A percentile compares a stretch with the other conserved stretches of the same genome.
Conservation (phyloP, 2,888 invertebrate genomes). For the Brachyopa scutellaris region DNA sequence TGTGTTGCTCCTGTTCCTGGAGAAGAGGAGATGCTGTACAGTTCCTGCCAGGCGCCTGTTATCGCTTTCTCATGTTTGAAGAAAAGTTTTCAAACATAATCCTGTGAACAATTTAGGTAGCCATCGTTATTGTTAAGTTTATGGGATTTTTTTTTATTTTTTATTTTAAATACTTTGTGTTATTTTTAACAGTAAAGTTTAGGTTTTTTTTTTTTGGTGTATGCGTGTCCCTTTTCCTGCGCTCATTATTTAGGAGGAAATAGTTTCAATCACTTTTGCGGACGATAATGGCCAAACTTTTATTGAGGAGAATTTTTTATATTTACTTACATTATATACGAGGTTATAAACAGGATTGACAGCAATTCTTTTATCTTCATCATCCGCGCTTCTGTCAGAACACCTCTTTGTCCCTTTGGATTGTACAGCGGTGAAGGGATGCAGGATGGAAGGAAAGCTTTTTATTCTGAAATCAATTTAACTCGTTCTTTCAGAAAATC, state of each 20-base stretch:
- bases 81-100: constrained; percentile 66
- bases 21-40: constrained; percentile 20
- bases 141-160: constrained; percentile 35
- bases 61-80: constrained; percentile 67
- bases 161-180: no score
- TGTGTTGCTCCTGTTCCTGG: not conserved
- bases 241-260: constrained; percentile 50
- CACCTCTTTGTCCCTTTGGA: constrained; percentile 62
- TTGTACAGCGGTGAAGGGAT: constrained; percentile 35
- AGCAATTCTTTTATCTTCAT: constrained; percentile 23
- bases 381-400: constrained; percentile 22
- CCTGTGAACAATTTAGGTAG: constrained; percentile 71
- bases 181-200: no score
- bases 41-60: constrained; percentile 48
- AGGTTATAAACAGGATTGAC: not conserved
- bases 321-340: no score
- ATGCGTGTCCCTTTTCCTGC: not conserved
- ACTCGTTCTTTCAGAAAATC: constrained; percentile 43
- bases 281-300: constrained; percentile 48
- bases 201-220: not conserved
- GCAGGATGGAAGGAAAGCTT: constrained; percentile 52
- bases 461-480: constrained; percentile 61
- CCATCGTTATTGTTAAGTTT: constrained; percentile 67
- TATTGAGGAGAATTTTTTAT: constrained; percentile 7
- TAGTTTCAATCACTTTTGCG: constrained; percentile 62